Base-by-base conservation (phyloP, 2,797 vertebrate species). In the Phoebastria nigripes region DNA sequence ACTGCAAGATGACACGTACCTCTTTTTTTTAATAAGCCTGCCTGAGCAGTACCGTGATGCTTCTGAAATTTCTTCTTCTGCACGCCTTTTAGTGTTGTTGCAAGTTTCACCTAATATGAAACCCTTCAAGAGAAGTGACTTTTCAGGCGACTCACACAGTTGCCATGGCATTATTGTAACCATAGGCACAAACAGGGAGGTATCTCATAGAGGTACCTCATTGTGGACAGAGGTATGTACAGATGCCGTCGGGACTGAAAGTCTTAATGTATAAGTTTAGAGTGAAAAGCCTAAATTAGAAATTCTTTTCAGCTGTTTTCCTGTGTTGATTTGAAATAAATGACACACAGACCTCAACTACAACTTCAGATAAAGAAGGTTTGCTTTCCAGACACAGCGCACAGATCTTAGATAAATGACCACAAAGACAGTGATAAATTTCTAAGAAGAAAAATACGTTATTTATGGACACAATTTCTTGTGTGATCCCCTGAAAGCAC, bases 391-490 rank as follows among this genome's bases (percentile, higher is more conserved):
- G 76, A 81, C 5, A 35, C 8, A 29, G 39, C 9, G 7, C 31
- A 80, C 49, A 76, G 82, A 91, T 89, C 62, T 65, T 69, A 93
- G 82, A 95, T 73, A 90, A 96, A 93, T 74, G 39, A 73, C 78
- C 81, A 82, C 72, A 65, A 28, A 72, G 26, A 76, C 21, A 37
- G 9, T 49, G n/a, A 39, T 66, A 80, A 8, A 69, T 87, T 94
- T 94, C 87, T 92, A 80, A 91, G 81, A 86, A 91, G 55, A 84
- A 93, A 87, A 63, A 37, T 12, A 88, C 5, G 8, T 9, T 90
- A 71, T 70, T 95, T 94, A 65, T 19, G 37, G 72, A 6, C 33
- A 72, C 8, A 11, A 12, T 65, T 63, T 78, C 31, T 88, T 59
- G 17, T n/a, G 20, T 55, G 67, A 62, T 26, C 24, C 31, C 31